Evolutionary conservation across 2,797 vertebrate species (phyloP).

Genomic region (Leuciscus waleckii): DNA sequence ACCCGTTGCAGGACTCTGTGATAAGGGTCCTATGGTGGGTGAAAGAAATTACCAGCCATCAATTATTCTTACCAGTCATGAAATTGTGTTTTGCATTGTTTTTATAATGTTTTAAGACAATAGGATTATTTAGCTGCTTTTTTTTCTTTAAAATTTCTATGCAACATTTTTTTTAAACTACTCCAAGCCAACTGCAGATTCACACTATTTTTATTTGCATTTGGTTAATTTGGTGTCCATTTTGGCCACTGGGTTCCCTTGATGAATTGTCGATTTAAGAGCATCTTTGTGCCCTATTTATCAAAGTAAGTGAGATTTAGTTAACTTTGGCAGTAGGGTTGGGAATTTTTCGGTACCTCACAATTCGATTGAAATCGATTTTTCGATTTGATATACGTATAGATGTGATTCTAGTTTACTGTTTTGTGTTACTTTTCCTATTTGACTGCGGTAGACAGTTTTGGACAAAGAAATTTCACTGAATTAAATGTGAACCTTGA

Average conservation of each 20-base stretch:
- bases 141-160: not conserved
- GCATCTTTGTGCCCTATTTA: not conserved
- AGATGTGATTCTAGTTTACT: too few species aligned
- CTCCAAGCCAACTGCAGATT: not conserved
- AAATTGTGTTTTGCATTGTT: not conserved
- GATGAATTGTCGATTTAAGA: not conserved
- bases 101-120: not conserved
- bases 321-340: not conserved
- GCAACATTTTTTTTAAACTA: not conserved
- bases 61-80: not conserved
- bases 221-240: not conserved
- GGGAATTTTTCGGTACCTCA: too few species aligned
- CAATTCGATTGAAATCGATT: too few species aligned
- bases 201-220: not conserved
- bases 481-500: too few species aligned
- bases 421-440: too few species aligned
- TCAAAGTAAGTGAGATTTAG: not conserved
- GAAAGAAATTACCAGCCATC: not conserved
- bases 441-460: too few species aligned
- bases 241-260: not conserved
- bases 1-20: too few species aligned
- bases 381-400: too few species aligned
- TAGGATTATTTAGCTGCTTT: not conserved
- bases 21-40: not conserved
- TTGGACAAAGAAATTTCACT: too few species aligned